These are phyloP conservation scores for Ruditapes philippinarum DNA, from an alignment of 1,140 invertebrate genomes.

Conservation along the genomic window DNA sequence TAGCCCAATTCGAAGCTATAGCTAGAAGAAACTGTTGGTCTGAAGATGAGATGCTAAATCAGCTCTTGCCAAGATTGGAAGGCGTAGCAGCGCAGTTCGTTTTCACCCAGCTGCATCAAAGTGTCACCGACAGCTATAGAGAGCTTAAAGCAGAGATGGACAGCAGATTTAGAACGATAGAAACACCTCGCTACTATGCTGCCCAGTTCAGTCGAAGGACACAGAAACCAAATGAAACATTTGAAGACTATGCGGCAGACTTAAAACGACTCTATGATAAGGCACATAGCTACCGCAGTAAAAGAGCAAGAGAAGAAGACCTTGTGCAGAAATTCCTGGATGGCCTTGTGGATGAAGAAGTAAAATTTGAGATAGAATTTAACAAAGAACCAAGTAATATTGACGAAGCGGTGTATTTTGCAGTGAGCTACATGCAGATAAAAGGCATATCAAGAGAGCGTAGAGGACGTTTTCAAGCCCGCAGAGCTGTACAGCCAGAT, in stretches of 20 bases:
- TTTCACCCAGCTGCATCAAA: not conserved
- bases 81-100: slow-evolving; percentile 14
- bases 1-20: slow-evolving; percentile 6
- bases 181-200: not conserved
- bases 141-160: not conserved
- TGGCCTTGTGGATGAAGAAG: not conserved
- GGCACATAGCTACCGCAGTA: not conserved
- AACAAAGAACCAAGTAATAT: not conserved
- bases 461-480: not conserved
- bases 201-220: slow-evolving; percentile 1
- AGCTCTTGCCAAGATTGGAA: not conserved
- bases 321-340: not conserved
- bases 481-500: no score
- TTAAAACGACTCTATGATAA: not conserved
- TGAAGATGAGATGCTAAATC: not conserved
- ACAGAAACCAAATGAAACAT: not conserved
- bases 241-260: not conserved
- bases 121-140: not conserved
- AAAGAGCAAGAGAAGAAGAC: not conserved
- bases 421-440: not conserved
- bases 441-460: not conserved
- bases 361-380: not conserved
- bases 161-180: not conserved
- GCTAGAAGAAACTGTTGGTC: not conserved
- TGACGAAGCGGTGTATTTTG: not conserved